Base-by-base conservation (phyloP, 2,888 invertebrate genomes). In the Cerceris rybyensis region DNA sequence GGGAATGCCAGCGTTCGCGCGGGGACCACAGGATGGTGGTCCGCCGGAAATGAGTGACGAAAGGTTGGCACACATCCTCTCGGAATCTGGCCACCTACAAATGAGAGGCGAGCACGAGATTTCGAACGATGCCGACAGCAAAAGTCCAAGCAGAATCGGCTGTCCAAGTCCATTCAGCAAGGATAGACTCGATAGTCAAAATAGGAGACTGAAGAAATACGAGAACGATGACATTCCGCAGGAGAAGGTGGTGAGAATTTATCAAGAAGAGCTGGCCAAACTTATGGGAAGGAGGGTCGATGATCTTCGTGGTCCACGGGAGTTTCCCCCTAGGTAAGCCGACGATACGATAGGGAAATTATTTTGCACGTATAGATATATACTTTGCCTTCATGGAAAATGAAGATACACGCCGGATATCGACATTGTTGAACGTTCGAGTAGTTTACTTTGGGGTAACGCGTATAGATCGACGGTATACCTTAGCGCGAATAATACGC, bases 221-320 rank as follows among this genome's bases (percentile, higher is more conserved):
- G 97, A 97, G 93, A 97, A 97, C 93, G 98, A 97, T 93, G 98
- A 98, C 93, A 97, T 98, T 93, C 97, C 98, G 52, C 98, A 98
- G 91, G 99, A 99, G 91, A 98, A 98, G 93, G 98, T 98, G 88
- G 96, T 97, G 55, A 95, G 98, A 89, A 97, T 98, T 89, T 98
- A 98, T 92, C 98, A 98, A 90, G 98, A 98, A 91, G 98, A 99
- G 92, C 93, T 98, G 80, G 96, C 97, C 74, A 98, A 98, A 92
- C 95, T 99, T 70, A 98, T 98, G 95, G 97, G 96, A 61, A 93
- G 96, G 88, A 93, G 96, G 82, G 94, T 95, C 69, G 96, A 96
- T 63, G 96, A 96, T 84, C 93, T 96, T 87, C 95, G 97, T 70
- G 96, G 95, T 82, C 96, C 95, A 50, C 94, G 96, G 57, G 97